Percentiles rank a stretch among this genome's conserved stretches.
phyloP scores from a whole-genome alignment of 1,140 invertebrate species.

The Centruroides vittatus region DNA sequence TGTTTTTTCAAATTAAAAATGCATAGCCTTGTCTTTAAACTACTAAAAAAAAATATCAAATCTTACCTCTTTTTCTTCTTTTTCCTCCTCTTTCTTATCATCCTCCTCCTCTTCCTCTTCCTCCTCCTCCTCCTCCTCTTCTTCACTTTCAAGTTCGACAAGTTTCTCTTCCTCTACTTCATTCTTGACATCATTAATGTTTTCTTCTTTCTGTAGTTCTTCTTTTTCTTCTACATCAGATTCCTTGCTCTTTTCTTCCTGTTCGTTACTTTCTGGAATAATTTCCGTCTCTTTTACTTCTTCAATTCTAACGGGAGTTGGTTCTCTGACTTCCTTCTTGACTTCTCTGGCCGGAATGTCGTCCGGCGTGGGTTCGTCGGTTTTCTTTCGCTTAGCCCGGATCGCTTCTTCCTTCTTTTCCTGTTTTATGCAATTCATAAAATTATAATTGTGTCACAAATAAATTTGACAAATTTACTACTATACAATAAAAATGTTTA shows the following conservation, averaged over 20 bases:
- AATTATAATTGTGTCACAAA: not conserved
- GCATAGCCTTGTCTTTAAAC: too few species aligned
- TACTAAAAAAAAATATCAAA: too few species aligned
- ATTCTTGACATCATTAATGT: not conserved
- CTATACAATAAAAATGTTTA: slow-evolving; percentile 1
- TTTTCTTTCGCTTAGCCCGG: slow-evolving; percentile 1
- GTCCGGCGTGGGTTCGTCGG: not conserved
- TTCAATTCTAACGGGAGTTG: not conserved
- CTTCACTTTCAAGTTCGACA: not conserved
- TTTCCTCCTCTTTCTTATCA: slow-evolving; percentile 4
- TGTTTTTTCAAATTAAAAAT: too few species aligned
- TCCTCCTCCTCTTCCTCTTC: slow-evolving; percentile 1
- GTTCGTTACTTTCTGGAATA: slow-evolving; percentile 2
- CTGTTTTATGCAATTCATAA: not conserved
- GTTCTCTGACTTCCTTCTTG: slow-evolving; percentile 1
- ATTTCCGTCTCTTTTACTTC: not conserved
- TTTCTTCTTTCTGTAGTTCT: slow-evolving; percentile 3
- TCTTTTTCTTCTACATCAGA: slow-evolving; percentile 5
- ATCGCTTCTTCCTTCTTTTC: not conserved
- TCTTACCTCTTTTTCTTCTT: not conserved
- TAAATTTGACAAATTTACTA: not conserved
- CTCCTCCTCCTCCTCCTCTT: not conserved
- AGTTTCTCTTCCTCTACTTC: not conserved
- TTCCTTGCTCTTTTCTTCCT: slow-evolving; percentile 4
- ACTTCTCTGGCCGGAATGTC: slow-evolving; percentile 1